Evolutionary conservation across 2,888 invertebrate species (phyloP).

Genomic region (Mesoligia furuncula): DNA sequence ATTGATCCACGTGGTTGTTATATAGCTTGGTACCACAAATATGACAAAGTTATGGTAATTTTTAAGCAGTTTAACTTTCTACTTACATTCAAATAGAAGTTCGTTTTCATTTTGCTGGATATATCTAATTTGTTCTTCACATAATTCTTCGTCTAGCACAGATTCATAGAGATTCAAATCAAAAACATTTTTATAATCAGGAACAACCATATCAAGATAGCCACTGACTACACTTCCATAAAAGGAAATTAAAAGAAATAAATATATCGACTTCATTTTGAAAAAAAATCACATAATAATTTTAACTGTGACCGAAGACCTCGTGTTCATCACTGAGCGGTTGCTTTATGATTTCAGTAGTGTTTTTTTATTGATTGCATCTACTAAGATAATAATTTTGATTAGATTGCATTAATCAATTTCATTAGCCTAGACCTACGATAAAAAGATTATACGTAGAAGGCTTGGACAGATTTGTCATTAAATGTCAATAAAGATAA

Average conservation of each 20-base stretch:
- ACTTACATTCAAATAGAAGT: slow-evolving; percentile 79
- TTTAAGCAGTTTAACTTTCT: not conserved
- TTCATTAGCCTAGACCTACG: not conserved
- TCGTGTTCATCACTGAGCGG: slow-evolving; percentile 9
- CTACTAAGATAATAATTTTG: slow-evolving; percentile 13
- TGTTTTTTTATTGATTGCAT: slow-evolving; percentile 10
- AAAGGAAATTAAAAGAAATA: slow-evolving; percentile 38
- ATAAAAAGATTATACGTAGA: slow-evolving; percentile 30
- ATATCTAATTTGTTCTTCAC: slow-evolving; percentile 76
- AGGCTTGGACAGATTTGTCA: slow-evolving; percentile 37
- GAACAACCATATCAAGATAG: slow-evolving; percentile 61
- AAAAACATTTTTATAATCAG: slow-evolving; percentile 70
- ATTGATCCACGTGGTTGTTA: not conserved
- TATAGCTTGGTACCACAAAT: not conserved
- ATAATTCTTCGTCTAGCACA: slow-evolving; percentile 77
- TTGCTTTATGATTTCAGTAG: slow-evolving; percentile 2
- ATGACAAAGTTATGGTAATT: not conserved
- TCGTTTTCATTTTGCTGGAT: slow-evolving; percentile 68
- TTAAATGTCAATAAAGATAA: not conserved
- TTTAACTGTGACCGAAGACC: not conserved
- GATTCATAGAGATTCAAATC: slow-evolving; percentile 77
- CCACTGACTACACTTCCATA: slow-evolving; percentile 40
- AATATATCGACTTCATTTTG: slow-evolving; percentile 33
- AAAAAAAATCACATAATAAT: slow-evolving; percentile 13
- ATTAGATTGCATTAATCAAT: slow-evolving; percentile 44